Evolutionary conservation across 2,113 vertebrate species (phyloP).

Genomic region (Chelonoidis abingdonii): DNA sequence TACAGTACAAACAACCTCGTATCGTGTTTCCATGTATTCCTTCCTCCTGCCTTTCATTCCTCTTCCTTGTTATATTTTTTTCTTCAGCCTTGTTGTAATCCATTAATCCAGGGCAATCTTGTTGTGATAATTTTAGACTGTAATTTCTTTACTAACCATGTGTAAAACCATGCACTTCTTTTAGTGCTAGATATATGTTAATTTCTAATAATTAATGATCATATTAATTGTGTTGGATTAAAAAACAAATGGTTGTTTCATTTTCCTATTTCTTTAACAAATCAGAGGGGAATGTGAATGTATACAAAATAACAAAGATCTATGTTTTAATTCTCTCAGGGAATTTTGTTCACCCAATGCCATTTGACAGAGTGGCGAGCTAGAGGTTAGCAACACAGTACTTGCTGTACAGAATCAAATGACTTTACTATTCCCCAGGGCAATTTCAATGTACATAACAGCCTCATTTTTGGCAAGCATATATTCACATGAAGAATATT

Average conservation of each 20-base stretch:
- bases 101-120: not conserved
- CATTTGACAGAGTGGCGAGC: not conserved
- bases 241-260: not conserved
- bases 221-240: not conserved
- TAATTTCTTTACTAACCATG: not conserved
- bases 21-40: not conserved
- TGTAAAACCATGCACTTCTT: not conserved
- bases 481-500: not conserved
- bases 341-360: not conserved
- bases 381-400: not conserved
- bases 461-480: not conserved
- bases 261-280: not conserved
- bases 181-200: not conserved
- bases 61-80: not conserved
- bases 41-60: not conserved
- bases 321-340: not conserved
- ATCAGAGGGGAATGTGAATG: not conserved
- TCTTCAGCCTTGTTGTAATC: not conserved
- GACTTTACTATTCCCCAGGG: not conserved
- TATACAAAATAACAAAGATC: not conserved
- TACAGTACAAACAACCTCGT: not conserved
- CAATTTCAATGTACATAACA: not conserved
- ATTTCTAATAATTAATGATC: not conserved
- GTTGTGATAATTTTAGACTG: not conserved
- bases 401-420: not conserved